Evolutionary conservation across 2,113 vertebrate genomes (phyloP).

Genomic region (Charina bottae): DNA sequence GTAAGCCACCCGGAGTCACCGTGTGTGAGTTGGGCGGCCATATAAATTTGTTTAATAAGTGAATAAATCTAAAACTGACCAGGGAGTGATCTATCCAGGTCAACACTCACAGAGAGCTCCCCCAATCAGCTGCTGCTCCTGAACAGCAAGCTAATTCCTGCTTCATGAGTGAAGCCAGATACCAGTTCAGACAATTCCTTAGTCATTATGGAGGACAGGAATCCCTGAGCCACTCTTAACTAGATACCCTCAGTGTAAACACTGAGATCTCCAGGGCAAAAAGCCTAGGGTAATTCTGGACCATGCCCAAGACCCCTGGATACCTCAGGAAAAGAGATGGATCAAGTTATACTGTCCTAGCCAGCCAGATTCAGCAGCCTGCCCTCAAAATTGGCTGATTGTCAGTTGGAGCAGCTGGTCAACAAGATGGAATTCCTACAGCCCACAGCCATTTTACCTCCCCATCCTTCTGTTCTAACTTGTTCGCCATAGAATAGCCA

Average conservation of each 20-base stretch:
- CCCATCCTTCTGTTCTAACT: neutral
- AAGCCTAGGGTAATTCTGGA: neutral
- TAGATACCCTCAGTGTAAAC: neutral
- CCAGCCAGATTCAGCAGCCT: neutral
- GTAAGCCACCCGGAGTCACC: too few relatives aligned
- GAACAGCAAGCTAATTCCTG: neutral
- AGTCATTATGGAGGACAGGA: neutral
- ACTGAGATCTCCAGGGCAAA: neutral
- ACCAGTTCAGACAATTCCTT: neutral
- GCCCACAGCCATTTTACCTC: neutral
- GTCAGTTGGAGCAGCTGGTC: neutral
- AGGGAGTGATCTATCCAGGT: neutral
- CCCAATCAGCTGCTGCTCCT: neutral
- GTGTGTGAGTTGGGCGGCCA: too few relatives aligned
- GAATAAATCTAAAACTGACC: neutral
- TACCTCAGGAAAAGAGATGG: neutral
- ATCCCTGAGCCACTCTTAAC: neutral
- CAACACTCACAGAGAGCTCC: neutral
- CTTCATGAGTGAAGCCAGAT: neutral
- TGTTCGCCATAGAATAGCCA: neutral
- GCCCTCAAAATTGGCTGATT: neutral
- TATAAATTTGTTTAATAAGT: too few relatives aligned
- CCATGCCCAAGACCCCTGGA: neutral
- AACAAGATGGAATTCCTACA: neutral
- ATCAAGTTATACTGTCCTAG: neutral